Base-by-base conservation (phyloP, 1,140 invertebrate species). In the Reticulitermes speratus region DNA sequence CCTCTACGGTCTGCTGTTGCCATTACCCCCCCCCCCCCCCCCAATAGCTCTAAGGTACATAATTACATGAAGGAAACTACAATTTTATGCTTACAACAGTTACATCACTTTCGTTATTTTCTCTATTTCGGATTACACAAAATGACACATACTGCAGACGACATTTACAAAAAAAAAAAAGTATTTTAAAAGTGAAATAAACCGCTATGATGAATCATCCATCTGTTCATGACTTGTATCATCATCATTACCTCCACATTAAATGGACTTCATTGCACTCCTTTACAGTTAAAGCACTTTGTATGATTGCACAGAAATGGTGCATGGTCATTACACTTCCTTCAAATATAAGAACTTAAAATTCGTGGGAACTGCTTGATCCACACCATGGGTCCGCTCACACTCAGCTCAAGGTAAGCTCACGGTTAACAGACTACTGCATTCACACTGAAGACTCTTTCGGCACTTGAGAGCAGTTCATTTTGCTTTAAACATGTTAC, bases 181-280 rank as follows among this genome's bases (percentile, higher is more conserved):
- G n/a, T n/a, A 1, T 75, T 30, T 2, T 30, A 75, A 75, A 75
- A 75, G 65, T 75, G 65, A 75, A 75, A 16, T n/a, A 30, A 75
- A 75, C 65, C 65, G 65, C 65, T 75, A 75, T 30, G 25, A 11
- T n/a, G 65, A 75, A 30, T 75, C 25, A 30, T 0, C 65, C 65
- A 75, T 30, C 65, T 75, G 65, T 75, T 75, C 65, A 75, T 30
- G 65, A 75, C 25, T 30, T 75, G 65, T 75, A 75, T 75, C 65
- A 75, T 75, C 65, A 75, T 75, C 65, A 75, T 75, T 75, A 75
- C 65, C 65, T 75, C 65, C n/a, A 75, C 65, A 75, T 75, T 75
- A 75, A 30, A 30, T 2, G 65, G n/a, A 75, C 25, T 75, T 30
- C 65, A 75, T 75, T 75, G n/a, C 65, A 75, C n/a, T 75, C n/a